A percentile compares a stretch with the other conserved stretches of the same genome.
Conservation (phyloP, 2,113 vertebrate genomes). For the Mixornis gularis region DNA sequence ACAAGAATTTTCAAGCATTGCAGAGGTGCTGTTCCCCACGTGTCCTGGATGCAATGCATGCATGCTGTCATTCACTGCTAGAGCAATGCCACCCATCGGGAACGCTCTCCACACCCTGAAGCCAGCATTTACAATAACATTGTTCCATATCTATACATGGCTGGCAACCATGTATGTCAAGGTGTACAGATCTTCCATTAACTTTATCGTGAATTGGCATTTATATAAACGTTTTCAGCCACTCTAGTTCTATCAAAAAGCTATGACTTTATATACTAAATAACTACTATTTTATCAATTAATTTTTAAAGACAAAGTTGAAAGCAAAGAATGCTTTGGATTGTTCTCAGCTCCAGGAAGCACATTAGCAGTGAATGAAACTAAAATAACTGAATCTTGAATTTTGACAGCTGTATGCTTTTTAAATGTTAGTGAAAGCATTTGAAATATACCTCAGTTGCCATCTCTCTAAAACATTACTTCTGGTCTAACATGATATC, state of each 20-base stretch:
- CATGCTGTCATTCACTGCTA: slow-evolving; percentile 50
- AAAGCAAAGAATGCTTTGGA: not conserved
- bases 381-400: slow-evolving; percentile 2
- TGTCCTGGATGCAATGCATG: not conserved
- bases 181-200: not conserved
- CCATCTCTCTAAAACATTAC: not conserved
- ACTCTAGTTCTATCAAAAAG: not conserved
- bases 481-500: not conserved
- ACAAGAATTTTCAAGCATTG: not conserved
- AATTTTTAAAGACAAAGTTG: not conserved
- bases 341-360: slow-evolving; percentile 12
- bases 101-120: not conserved
- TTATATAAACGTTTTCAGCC: not conserved
- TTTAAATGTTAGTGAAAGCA: slow-evolving; percentile 32
- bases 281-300: not conserved
- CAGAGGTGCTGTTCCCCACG: not conserved
- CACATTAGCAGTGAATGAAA: slow-evolving; percentile 46
- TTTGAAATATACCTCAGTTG: slow-evolving; percentile 46
- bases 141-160: not conserved
- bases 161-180: not conserved
- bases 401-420: slow-evolving; percentile 9
- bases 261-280: not conserved
- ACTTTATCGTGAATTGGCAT: not conserved
- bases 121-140: not conserved
- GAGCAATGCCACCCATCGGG: not conserved